phyloP scores from a whole-genome alignment of 1,140 invertebrate genomes.

The Lineus longissimus region DNA sequence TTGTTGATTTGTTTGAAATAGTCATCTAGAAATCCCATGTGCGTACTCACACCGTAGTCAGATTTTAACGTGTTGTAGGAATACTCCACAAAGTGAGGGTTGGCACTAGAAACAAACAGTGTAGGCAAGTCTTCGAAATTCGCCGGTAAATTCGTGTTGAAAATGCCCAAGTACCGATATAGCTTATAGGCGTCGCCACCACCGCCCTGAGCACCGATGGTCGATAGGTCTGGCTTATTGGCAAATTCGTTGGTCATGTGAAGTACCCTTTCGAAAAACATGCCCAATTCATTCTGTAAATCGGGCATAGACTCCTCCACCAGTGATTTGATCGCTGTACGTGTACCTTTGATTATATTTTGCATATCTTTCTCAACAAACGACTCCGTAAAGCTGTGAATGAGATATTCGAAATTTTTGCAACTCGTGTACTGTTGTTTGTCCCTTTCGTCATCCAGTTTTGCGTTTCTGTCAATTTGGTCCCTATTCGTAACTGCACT shows the following conservation, averaged over 20 bases:
- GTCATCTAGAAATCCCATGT: neutral
- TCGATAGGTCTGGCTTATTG: constrained; percentile 2
- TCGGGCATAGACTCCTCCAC: neutral
- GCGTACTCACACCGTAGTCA: neutral
- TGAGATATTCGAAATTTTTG: constrained; percentile 5
- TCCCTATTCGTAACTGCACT: neutral
- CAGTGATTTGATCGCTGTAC: neutral
- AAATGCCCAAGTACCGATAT: neutral
- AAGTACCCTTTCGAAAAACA: constrained; percentile 4
- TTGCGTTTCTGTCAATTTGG: neutral
- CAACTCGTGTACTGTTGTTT: neutral
- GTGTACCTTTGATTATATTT: constrained; percentile 1
- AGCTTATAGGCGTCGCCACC: constrained; percentile 5
- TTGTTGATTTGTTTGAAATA: constrained; percentile 5
- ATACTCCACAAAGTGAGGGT: neutral
- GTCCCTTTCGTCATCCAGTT: neutral
- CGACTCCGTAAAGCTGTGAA: neutral
- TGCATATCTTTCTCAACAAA: constrained; percentile 6
- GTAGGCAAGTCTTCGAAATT: constrained; percentile 1
- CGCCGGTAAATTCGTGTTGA: constrained; percentile 1
- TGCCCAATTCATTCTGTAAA: constrained; percentile 6
- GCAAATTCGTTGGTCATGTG: constrained; percentile 3
- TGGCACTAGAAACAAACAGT: neutral
- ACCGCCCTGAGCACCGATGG: constrained; percentile 4
- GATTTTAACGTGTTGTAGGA: neutral